Evolutionary conservation across 2,797 vertebrate genomes (phyloP), one percentile per base, ranked within the genome.

Genomic region (Jordanella pulchra): DNA sequence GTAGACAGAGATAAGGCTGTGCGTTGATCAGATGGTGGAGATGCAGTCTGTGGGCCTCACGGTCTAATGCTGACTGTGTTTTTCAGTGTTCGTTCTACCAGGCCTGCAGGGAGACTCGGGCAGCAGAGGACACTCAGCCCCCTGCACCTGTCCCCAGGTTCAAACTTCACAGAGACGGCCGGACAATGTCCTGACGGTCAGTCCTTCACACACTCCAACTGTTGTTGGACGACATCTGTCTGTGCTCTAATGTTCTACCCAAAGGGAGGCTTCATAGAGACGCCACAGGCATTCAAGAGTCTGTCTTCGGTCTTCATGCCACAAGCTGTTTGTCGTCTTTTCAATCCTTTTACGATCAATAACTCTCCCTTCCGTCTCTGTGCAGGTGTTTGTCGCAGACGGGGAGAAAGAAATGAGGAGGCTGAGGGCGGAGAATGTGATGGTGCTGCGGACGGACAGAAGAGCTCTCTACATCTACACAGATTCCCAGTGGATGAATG

Each of bases 401-500:
- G 83, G 83, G 17, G 88, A 91, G 66, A 79, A 54, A 7, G 77
- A 78, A 73, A 91, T 92, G 91, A 78, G 82, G 72, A 58, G 71
- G 60, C 83, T 92, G 47, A 73, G 86, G 0, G 69, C 11, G 0
- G 79, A 91, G 67, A 92, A 93, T 0, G 69, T 83, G 71, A 88
- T 92, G 89, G 90, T 93, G 15, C 79, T 93, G 48, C 5, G 89
- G 11, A 91, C 81, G 0, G 90, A 92, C 88, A 85, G 78, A 3
- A 69, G 32, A 4, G 74, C 85, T 66, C 79, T 92, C 15, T 90
- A 80, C 76, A 82, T 93, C 78, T 93, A 85, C 76, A 17, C 71
- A 1, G 67, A 85, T 0, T 87, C 88, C 21, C 88, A 91, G 68
- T 93, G 91, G 91, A 86, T 93, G 78, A 83, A 89, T n/a, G 78